Percentiles rank a stretch among this genome's conserved stretches.
Evolutionary conservation across 2,888 invertebrate genomes (phyloP).

Genomic region (Heteropelma amictum): DNA sequence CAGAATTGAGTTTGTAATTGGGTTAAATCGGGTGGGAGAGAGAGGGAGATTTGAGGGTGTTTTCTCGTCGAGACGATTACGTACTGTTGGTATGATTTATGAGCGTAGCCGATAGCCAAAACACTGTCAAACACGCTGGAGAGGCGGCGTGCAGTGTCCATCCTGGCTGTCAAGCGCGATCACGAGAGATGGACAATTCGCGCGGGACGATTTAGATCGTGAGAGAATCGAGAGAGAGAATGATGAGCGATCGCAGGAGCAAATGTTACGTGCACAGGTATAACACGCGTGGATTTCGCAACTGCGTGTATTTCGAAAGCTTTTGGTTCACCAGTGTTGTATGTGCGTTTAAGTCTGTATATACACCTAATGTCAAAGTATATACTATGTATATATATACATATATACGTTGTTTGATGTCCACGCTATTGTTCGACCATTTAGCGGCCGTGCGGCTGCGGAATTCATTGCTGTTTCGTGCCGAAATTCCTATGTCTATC

Average conservation of each 20-base stretch:
- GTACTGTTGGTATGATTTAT: constrained; percentile 47
- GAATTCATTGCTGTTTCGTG: constrained; percentile 53
- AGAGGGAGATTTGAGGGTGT: constrained; percentile 21
- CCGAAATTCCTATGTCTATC: constrained; percentile 24
- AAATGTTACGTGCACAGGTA: neutral
- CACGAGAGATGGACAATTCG: constrained; percentile 23
- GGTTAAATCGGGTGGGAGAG: constrained; percentile 50
- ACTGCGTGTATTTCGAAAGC: constrained; percentile 21
- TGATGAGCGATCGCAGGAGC: constrained; percentile 11
- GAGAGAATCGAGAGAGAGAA: neutral
- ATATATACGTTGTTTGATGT: neutral
- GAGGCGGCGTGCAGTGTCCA: constrained; percentile 3
- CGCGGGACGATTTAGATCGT: constrained; percentile 17
- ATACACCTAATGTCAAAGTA: constrained; percentile 6
- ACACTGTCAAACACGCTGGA: constrained; percentile 45
- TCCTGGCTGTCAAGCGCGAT: constrained; percentile 36
- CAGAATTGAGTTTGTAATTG: constrained; percentile 43
- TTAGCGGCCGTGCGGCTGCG: constrained; percentile 46
- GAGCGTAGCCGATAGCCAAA: constrained; percentile 48
- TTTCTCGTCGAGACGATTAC: constrained; percentile 41
- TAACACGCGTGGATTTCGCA: neutral
- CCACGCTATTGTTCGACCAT: constrained; percentile 43
- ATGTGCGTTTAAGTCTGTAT: neutral
- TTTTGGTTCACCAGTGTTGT: constrained; percentile 22
- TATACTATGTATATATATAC: neutral